Conservation (phyloP, 2,113 vertebrate genomes). For the Prunella himalayana region DNA sequence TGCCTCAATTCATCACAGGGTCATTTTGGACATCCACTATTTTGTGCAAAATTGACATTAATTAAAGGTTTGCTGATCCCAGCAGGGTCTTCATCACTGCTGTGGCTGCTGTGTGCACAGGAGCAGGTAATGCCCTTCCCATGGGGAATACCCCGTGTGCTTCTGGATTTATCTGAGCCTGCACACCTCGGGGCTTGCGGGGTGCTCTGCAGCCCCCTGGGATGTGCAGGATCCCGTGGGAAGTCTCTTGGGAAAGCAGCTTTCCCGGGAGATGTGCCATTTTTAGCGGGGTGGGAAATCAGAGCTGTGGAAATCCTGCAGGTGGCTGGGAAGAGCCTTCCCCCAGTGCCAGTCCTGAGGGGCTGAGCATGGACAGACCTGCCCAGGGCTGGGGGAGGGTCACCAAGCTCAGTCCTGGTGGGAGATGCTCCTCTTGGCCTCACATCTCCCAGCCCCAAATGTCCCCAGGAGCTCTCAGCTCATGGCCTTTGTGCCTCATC, state of each 20-base stretch:
- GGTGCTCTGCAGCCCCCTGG: background rate
- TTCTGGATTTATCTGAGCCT: background rate
- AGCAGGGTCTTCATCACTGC: background rate
- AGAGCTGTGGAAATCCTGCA: background rate
- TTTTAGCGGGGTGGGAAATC: background rate
- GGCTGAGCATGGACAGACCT: background rate
- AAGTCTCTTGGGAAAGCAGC: background rate
- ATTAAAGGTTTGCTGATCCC: constrained; percentile 36
- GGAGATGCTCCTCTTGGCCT: background rate
- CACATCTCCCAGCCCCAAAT: fast-evolving
- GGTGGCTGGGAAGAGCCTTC: background rate
- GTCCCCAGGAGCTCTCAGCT: background rate
- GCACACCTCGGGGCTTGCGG: background rate
- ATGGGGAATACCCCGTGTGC: background rate
- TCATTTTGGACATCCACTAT: constrained; percentile 1
- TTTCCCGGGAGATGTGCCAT: background rate
- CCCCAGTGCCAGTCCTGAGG: fast-evolving
- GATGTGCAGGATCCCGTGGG: background rate
- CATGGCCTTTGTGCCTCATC: background rate
- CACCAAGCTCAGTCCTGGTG: background rate
- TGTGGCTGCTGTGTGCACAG: background rate
- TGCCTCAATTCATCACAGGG: background rate
- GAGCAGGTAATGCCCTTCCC: background rate
- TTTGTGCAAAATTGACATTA: constrained; percentile 46
- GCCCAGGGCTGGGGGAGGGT: background rate